Base-by-base conservation (phyloP, 2,797 vertebrate genomes). In the Halcyon smyrnensis region DNA sequence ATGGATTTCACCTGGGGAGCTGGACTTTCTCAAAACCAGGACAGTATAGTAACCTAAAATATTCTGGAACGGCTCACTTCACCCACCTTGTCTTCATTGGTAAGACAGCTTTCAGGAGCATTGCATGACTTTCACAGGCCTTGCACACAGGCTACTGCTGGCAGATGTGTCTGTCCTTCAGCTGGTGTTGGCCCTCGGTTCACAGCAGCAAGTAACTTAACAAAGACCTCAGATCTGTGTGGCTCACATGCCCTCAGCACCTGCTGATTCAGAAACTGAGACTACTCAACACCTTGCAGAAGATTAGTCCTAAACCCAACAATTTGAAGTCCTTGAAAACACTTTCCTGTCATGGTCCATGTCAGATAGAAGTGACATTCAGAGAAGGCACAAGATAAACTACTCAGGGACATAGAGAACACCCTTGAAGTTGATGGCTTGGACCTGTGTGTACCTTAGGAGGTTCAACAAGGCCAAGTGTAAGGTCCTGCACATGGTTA, bases 351-450 rank as follows among this genome's bases (percentile, higher is more conserved):
- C 13, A 4, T 18, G 19, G 30, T 67, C 27, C 15, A 1, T 20
- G 4, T 54, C 59, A 79, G 54, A 34, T 12, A 60, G 63, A 68
- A 71, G 62, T 3, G 32, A 7, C 19, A 30, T 7, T 59, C 6
- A 5, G 16, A 37, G 37, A 60, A 41, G 32, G 25, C 1, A 1
- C 17, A 51, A 75, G 4, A 18, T 24, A 54, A 39, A 67, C 46
- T 15, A 13, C 6, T 30, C 18, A 32, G 9, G 48, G 45, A 12
- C 17, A 36, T 4, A 0, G 0, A 92, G 11, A 3, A 4, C 12
- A 9, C 4, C 13, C 15, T 14, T 0, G 0, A 15, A n/a, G 69
- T 8, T 56, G 67, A 27, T 70, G 84, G 28, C n/a, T 34, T 46
- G 62, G 27, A 28, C 20, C 19, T 32, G 28, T 43, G 39, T 64